A percentile compares a stretch with the other conserved stretches of the same genome.
Evolutionary conservation across 2,797 vertebrate species (phyloP).

Genomic region (Erithacus rubecula): DNA sequence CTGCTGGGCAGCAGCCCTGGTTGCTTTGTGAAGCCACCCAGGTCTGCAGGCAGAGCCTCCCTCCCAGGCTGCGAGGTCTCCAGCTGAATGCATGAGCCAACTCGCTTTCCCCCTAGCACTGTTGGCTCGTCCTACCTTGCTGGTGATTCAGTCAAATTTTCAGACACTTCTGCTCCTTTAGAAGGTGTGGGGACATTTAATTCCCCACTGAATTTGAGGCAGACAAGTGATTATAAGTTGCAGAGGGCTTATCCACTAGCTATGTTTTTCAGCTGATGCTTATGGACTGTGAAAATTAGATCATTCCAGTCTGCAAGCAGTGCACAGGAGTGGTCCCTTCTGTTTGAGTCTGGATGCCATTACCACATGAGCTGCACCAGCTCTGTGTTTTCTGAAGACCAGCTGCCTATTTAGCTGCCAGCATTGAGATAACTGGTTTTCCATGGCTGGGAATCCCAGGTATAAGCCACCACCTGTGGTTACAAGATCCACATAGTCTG

Average conservation of each 20-base stretch:
- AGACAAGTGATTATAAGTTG: background rate
- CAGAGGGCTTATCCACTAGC: background rate
- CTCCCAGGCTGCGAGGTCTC: background rate
- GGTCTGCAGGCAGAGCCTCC: background rate
- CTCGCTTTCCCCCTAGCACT: background rate
- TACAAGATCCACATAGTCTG: background rate
- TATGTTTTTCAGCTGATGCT: background rate
- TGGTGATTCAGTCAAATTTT: background rate
- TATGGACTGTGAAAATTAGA: background rate
- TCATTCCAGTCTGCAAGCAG: background rate
- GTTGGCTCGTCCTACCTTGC: background rate
- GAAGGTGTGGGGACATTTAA: background rate
- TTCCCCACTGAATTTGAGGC: background rate
- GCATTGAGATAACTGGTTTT: background rate
- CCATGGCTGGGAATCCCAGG: background rate
- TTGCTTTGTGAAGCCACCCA: background rate
- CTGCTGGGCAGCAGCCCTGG: background rate
- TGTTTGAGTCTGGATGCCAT: background rate
- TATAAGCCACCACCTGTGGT: background rate
- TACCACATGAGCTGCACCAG: background rate
- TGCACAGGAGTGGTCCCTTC: background rate
- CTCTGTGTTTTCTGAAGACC: background rate
- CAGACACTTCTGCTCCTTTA: background rate
- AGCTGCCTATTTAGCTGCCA: background rate
- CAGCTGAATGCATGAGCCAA: background rate